These are phyloP conservation scores for Hoplostethus atlanticus DNA, from an alignment of 2,797 vertebrate species.

Conservation along the genomic window DNA sequence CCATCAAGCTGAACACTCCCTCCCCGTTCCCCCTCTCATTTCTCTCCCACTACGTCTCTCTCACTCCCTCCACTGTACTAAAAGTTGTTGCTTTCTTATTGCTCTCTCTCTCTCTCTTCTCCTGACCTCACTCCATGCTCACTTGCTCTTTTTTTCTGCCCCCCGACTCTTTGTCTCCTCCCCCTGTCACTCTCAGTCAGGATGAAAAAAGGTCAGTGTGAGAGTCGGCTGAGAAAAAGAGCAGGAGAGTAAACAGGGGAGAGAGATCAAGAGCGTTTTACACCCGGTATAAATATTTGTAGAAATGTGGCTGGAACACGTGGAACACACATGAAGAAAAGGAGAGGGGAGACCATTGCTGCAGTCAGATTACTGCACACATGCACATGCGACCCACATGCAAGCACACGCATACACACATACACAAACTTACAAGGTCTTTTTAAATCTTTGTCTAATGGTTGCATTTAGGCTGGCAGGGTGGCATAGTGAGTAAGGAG, in stretches of 20 bases:
- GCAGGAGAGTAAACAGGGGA: slow-evolving; percentile 87
- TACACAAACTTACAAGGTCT: slow-evolving; percentile 66
- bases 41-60: slow-evolving; percentile 28
- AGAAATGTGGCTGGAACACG: slow-evolving; percentile 86
- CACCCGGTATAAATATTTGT: slow-evolving; percentile 88
- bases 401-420: slow-evolving; percentile 36
- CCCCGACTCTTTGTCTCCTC: slow-evolving; percentile 58
- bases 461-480: slow-evolving; percentile 54
- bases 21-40: slow-evolving; percentile 4
- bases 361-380: slow-evolving; percentile 69
- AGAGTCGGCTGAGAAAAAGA: slow-evolving; percentile 78
- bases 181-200: slow-evolving; percentile 79
- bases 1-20: slow-evolving; percentile 67
- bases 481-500: slow-evolving; percentile 40
- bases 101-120: slow-evolving; percentile 44
- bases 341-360: slow-evolving; percentile 62
- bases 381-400: slow-evolving; percentile 65
- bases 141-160: slow-evolving; percentile 64
- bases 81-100: too few relatives aligned
- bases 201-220: slow-evolving; percentile 81
- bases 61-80: neutral
- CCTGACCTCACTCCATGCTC: slow-evolving; percentile 63
- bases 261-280: slow-evolving; percentile 88
- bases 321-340: slow-evolving; percentile 86
- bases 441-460: slow-evolving; percentile 49